These are phyloP conservation scores for Dione vanillae DNA, from an alignment of 2,888 invertebrate species.

Conservation along the genomic window DNA sequence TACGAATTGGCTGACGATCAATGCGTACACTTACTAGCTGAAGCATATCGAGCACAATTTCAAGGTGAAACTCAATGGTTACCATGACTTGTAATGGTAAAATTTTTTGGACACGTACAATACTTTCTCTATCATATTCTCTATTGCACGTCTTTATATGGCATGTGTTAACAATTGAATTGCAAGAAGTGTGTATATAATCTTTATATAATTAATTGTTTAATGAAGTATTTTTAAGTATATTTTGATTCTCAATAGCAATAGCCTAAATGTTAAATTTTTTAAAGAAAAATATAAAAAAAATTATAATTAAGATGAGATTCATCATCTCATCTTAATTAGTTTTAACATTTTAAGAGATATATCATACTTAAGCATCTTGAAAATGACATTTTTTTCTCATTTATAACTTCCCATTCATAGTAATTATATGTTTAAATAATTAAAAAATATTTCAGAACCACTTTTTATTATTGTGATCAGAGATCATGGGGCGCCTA, in stretches of 20 bases:
- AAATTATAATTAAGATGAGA: too few species aligned
- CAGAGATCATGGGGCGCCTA: slow-evolving; percentile 17
- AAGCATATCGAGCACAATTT: slow-evolving; percentile 59
- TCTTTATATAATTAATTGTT: not conserved
- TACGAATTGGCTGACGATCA: slow-evolving; percentile 52
- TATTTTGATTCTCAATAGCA: too few species aligned
- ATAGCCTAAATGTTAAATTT: too few species aligned
- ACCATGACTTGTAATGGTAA: slow-evolving; percentile 45
- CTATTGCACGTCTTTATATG: too few species aligned
- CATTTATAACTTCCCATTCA: not conserved
- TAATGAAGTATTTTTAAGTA: too few species aligned
- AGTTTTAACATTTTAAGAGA: too few species aligned
- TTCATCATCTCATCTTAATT: too few species aligned
- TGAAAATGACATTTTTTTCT: not conserved
- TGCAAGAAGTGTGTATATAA: not conserved
- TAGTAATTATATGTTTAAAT: not conserved
- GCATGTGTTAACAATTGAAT: not conserved
- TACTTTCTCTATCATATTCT: slow-evolving; percentile 25
- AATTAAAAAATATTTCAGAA: not conserved
- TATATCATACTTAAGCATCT: too few species aligned
- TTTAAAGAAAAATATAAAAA: too few species aligned
- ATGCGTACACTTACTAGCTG: slow-evolving; percentile 47
- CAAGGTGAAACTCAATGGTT: slow-evolving; percentile 60
- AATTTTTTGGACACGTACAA: slow-evolving; percentile 15
- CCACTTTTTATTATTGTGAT: slow-evolving; percentile 30